These are phyloP conservation scores for Silurus meridionalis DNA, from an alignment of 2,113 vertebrate genomes.

Conservation along the genomic window DNA sequence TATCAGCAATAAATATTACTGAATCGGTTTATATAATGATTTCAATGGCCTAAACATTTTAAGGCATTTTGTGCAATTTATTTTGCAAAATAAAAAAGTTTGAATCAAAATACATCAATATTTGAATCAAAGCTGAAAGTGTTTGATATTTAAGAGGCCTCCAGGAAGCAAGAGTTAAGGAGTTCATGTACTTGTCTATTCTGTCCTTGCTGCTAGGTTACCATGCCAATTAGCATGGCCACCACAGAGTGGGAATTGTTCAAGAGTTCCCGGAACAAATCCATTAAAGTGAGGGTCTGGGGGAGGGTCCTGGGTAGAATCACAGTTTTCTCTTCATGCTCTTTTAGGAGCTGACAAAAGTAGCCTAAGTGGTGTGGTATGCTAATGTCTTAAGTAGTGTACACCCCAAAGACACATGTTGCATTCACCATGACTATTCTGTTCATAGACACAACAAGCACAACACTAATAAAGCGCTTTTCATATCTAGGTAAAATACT, in stretches of 20 bases:
- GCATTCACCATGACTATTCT: not conserved
- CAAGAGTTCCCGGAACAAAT: slow-evolving; percentile 46
- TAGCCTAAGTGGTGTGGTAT: slow-evolving; percentile 15
- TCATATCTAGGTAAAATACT: not conserved
- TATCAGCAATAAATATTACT: not conserved
- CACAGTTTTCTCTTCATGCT: slow-evolving; percentile 17
- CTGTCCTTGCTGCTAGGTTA: slow-evolving; percentile 42
- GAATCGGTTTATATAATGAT: not conserved
- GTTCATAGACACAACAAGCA: not conserved
- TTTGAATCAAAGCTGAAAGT: not conserved
- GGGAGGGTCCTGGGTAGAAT: slow-evolving; percentile 10
- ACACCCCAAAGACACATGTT: not conserved
- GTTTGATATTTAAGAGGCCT: not conserved
- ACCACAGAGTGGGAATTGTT: slow-evolving; percentile 48
- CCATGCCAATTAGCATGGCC: slow-evolving; percentile 42
- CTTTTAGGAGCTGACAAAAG: slow-evolving; percentile 21
- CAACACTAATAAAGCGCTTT: not conserved
- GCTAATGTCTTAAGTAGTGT: slow-evolving; percentile 3
- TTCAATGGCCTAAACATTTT: not conserved
- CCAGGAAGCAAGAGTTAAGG: not conserved
- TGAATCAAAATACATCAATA: not conserved
- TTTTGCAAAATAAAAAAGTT: not conserved
- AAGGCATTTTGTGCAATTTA: not conserved
- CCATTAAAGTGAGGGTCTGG: slow-evolving; percentile 27
- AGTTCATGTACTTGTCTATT: slow-evolving; percentile 32